Evolutionary conservation across 2,888 invertebrate genomes (phyloP), one percentile per base, ranked within the genome.

Genomic region (Ochropacha duplaris): DNA sequence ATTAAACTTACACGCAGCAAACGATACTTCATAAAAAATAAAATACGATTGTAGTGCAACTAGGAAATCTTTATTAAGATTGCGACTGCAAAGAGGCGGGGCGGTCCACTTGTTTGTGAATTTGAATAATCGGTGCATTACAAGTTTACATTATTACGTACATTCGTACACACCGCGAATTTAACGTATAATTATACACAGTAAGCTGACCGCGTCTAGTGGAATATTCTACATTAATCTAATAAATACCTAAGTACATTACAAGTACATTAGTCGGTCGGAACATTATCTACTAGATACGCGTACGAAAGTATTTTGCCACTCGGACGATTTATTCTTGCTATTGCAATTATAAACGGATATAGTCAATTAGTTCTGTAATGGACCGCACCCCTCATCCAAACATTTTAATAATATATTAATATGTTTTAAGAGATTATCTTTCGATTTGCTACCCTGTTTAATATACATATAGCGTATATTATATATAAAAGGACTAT

Each of bases 1-100:
- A 90, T 90, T 90, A 88, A 87, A 81, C 71, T 77, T 83, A 84
- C 85, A 84, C 72, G 81, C 72, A 70, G 65, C 76, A 68, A 71
- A 71, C 73, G 73, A 83, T 84, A 83, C 80, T 82, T 85, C 79
- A 86, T 87, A 84, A 86, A 50, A 88, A 87, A 88, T 83, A 85
- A 87, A 85, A 85, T 79, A 82, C 77, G 67, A 81, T 79, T 81
- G 78, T 78, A 78, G 72, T 80, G 81, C 81, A 87, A 72, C 87
- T 91, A 92, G 91, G 91, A 92, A 92, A 88, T 90, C 88, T 92
- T 91, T 89, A 92, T 90, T 90, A 87, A 90, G 86, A 90, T 90
- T 90, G 87, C 86, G 82, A 92, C 84, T 87, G 86, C 85, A 83
- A 91, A 92, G 85, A 84, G 92, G 92, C 90, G 92, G 84, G 67